A percentile compares a stretch with the other conserved stretches of the same genome.
phyloP scores from a whole-genome alignment of 2,888 invertebrate species.

The Sphinx pinastri region DNA sequence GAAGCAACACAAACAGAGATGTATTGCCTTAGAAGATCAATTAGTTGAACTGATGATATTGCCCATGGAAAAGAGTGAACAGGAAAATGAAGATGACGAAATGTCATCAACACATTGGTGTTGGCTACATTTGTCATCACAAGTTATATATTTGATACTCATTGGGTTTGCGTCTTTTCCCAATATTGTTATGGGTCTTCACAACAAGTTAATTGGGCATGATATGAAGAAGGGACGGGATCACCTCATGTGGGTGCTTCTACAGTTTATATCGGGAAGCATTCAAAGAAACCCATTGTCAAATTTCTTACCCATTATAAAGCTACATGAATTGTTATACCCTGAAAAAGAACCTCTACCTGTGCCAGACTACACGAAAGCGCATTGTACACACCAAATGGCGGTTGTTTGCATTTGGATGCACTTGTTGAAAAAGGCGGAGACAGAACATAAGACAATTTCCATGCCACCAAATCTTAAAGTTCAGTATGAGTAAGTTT shows the following conservation, averaged over 20 bases:
- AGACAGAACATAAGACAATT: slow-evolving; percentile 92
- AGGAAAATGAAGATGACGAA: slow-evolving; percentile 84
- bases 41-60: slow-evolving; percentile 94
- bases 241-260: slow-evolving; percentile 99
- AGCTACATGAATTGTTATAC: slow-evolving; percentile 95
- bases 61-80: slow-evolving; percentile 96
- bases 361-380: slow-evolving; percentile 94
- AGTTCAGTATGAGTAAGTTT: slow-evolving; percentile 90
- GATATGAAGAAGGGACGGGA: slow-evolving; percentile 96
- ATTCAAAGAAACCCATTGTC: slow-evolving; percentile 96
- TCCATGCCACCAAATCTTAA: slow-evolving; percentile 92
- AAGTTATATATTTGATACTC: slow-evolving; percentile 96
- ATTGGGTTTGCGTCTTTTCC: slow-evolving; percentile 97
- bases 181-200: slow-evolving; percentile 94
- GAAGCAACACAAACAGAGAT: slow-evolving; percentile 95
- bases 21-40: slow-evolving; percentile 95
- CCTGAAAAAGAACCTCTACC: slow-evolving; percentile 95
- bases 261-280: slow-evolving; percentile 98
- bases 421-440: slow-evolving; percentile 96
- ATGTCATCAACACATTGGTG: slow-evolving; percentile 89
- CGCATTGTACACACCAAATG: slow-evolving; percentile 95
- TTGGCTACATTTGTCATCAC: slow-evolving; percentile 97
- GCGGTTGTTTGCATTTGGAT: slow-evolving; percentile 99
- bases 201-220: slow-evolving; percentile 91
- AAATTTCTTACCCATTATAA: slow-evolving; percentile 94